Percentiles rank a stretch among this genome's conserved stretches.
Evolutionary conservation across 2,888 invertebrate genomes (phyloP).

Genomic region (Cyaniris semiargus): DNA sequence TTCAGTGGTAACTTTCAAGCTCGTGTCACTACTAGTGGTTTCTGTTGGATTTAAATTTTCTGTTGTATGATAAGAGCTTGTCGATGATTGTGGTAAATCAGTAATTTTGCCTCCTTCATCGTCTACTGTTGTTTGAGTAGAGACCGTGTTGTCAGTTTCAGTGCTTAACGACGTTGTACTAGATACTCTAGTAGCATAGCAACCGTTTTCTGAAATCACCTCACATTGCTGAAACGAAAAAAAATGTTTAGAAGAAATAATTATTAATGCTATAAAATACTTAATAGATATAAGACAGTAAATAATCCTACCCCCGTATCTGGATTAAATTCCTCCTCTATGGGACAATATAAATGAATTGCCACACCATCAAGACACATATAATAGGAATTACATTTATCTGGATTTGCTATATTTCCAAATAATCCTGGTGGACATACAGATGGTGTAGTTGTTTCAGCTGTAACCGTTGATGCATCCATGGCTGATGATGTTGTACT

Average conservation of each 20-base stretch:
- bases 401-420: constrained; percentile 51
- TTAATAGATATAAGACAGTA: too few relatives aligned
- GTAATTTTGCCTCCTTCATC: constrained; percentile 25
- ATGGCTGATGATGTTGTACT: background rate
- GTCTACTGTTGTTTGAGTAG: constrained; percentile 3
- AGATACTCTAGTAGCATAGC: constrained; percentile 37
- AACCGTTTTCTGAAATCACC: constrained; percentile 40
- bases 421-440: constrained; percentile 46
- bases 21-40: background rate
- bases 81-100: background rate
- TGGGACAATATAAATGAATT: constrained; percentile 32
- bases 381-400: constrained; percentile 49
- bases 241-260: background rate
- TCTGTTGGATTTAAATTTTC: background rate
- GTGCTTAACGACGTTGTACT: constrained; percentile 31
- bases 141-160: constrained; percentile 20
- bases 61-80: background rate
- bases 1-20: constrained; percentile 34
- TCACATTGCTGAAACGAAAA: constrained; percentile 37
- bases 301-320: constrained; percentile 4
- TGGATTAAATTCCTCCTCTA: constrained; percentile 35
- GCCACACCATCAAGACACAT: constrained; percentile 47
- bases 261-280: too few relatives aligned
- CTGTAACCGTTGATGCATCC: background rate
- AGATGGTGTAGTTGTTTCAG: constrained; percentile 29